A percentile compares a stretch with the other conserved stretches of the same genome.
These are phyloP conservation scores for Dendroctonus valens DNA, from an alignment of 1,140 invertebrate species.

Conservation along the genomic window DNA sequence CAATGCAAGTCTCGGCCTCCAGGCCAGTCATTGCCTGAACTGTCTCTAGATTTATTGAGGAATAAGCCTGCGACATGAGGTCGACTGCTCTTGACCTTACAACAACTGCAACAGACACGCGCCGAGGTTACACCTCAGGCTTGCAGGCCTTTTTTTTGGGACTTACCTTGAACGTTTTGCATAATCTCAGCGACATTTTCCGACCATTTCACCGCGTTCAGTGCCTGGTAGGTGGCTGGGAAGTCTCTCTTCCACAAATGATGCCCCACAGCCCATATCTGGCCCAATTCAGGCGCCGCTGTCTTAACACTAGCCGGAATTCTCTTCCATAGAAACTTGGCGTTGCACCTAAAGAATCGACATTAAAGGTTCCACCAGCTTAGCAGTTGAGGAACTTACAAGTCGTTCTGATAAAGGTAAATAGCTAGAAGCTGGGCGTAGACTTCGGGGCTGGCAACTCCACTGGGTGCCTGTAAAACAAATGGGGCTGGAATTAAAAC, in stretches of 20 bases:
- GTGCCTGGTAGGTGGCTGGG: conserved; percentile 68
- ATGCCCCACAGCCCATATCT: conserved; percentile 80
- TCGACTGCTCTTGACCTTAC: conserved; percentile 70
- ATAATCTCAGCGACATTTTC: conserved; percentile 74
- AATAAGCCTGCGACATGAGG: conserved; percentile 78
- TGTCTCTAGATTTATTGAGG: conserved; percentile 71
- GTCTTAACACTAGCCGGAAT: conserved; percentile 72
- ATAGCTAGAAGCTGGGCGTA: conserved; percentile 79
- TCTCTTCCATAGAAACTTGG: conserved; percentile 90
- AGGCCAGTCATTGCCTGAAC: conserved; percentile 73
- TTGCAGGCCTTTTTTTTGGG: neutral
- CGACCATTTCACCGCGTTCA: conserved; percentile 68
- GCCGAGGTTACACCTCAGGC: neutral
- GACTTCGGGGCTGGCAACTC: conserved; percentile 62
- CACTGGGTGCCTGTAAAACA: conserved; percentile 65
- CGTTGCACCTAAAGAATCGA: conserved; percentile 71
- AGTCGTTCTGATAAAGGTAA: conserved; percentile 81
- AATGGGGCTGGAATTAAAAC: neutral
- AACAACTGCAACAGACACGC: conserved; percentile 60
- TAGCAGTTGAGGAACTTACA: conserved; percentile 59
- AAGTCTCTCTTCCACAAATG: conserved; percentile 83
- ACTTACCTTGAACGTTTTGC: conserved; percentile 65
- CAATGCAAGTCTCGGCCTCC: conserved; percentile 61
- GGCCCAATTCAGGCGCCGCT: conserved; percentile 66
- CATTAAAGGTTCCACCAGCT: neutral